Percentiles rank a stretch among this genome's conserved stretches.
phyloP scores from a whole-genome alignment of 2,797 vertebrate species.

The Epinephelus awoara region DNA sequence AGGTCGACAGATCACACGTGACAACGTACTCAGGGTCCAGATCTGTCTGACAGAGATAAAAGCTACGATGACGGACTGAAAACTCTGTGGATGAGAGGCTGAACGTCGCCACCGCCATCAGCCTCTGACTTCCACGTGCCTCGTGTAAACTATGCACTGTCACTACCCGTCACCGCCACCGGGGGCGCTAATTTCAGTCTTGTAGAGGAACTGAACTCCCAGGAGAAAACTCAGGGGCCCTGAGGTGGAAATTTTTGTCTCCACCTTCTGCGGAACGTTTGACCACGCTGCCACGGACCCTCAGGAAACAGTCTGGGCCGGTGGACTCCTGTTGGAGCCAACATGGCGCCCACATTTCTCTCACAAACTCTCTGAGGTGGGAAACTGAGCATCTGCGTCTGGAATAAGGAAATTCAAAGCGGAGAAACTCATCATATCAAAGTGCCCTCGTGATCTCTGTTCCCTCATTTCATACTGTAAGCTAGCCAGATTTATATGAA shows the following conservation, averaged over 20 bases:
- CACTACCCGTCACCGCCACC: slow-evolving; percentile 26
- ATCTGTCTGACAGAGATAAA: slow-evolving; percentile 9
- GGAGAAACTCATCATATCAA: slow-evolving; percentile 51
- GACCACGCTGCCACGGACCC: slow-evolving; percentile 35
- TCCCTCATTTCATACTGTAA: slow-evolving; percentile 79
- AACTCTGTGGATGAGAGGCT: background rate
- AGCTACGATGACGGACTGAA: slow-evolving; percentile 3
- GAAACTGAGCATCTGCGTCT: slow-evolving; percentile 40
- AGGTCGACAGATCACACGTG: slow-evolving; percentile 31
- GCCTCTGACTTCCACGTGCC: background rate
- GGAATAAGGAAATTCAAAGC: slow-evolving; percentile 31
- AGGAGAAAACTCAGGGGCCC: slow-evolving; percentile 48
- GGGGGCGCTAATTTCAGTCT: slow-evolving; percentile 1
- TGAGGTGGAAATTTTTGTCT: slow-evolving; percentile 21
- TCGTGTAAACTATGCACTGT: slow-evolving; percentile 7
- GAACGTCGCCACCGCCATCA: background rate
- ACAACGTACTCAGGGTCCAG: slow-evolving; percentile 65
- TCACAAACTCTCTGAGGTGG: slow-evolving; percentile 37
- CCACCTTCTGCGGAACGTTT: background rate
- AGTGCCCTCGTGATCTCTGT: slow-evolving; percentile 38
- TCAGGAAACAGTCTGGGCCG: slow-evolving; percentile 38
- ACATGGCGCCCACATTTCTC: slow-evolving; percentile 38
- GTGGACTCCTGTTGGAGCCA: slow-evolving; percentile 69
- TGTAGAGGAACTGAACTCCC: slow-evolving; percentile 35
- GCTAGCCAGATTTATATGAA: slow-evolving; percentile 83